Evolutionary conservation across 1,140 invertebrate genomes (phyloP).

Genomic region (Magallana gigas): DNA sequence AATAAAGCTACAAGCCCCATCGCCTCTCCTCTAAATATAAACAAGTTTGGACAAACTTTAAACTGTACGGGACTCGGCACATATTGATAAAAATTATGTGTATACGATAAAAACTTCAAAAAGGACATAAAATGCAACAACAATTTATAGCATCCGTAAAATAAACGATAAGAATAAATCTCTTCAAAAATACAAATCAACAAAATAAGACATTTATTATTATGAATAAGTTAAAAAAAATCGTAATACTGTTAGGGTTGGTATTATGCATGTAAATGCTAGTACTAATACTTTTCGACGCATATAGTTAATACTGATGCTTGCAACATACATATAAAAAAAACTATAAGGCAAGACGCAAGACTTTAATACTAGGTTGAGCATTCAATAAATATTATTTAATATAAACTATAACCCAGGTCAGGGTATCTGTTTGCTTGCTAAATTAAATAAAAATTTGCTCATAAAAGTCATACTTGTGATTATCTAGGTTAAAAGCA

Average conservation of each 20-base stretch:
- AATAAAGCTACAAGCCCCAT: too few relatives aligned
- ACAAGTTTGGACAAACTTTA: too few relatives aligned
- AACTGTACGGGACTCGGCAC: too few relatives aligned
- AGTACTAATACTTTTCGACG: background rate
- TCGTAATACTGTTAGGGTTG: slow-evolving; percentile 25
- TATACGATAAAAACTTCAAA: too few relatives aligned
- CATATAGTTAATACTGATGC: slow-evolving; percentile 2
- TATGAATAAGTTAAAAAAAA: background rate
- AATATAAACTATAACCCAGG: background rate
- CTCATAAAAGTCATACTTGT: background rate
- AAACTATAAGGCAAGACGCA: background rate
- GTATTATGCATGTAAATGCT: background rate
- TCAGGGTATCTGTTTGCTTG: too few relatives aligned
- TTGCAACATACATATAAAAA: background rate
- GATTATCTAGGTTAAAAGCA: background rate
- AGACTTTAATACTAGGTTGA: background rate
- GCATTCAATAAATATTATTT: background rate
- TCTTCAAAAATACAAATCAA: background rate
- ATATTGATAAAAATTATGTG: too few relatives aligned
- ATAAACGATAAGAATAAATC: background rate
- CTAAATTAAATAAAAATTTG: background rate
- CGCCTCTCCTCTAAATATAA: too few relatives aligned
- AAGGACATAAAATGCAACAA: background rate
- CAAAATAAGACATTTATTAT: background rate
- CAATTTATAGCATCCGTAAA: background rate